Base-by-base conservation (phyloP, 2,797 vertebrate genomes). In the Gymnocypris eckloni region DNA sequence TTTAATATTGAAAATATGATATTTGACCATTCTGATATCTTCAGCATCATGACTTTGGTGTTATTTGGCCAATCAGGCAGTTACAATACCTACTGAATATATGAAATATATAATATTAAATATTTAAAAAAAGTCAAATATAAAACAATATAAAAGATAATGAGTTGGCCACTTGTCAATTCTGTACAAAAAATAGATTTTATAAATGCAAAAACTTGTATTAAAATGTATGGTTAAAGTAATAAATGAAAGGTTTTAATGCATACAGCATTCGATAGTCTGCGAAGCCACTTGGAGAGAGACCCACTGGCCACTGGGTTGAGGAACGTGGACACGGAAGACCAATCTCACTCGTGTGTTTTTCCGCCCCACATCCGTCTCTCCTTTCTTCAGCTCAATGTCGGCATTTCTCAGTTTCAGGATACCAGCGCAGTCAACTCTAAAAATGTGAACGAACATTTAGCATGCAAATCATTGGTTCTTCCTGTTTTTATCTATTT, bases 201-300 rank as follows among this genome's bases (percentile, higher is more conserved):
- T 73, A 16, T 18, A 48, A 18, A 54, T 56, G 52, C 52, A 59
- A 59, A 56, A 25, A 16, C 22, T 11, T 66, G 15, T 39, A 18
- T 43, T 18, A 28, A 43, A 28, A 64, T 45, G 16, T 5, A 43
- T 1, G 8, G 9, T n/a, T 39, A 76, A 52, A n/a, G 13, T 22
- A 20, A 13, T 13, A 43, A 39, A 41, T 56, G 7, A 43, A 43
- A 9, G 48, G 22, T 76, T 69, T 7, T 20, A 50, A 79, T 59
- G 94, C 97, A 95, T 90, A 97, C 97, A 97, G 95, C 97, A 97
- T 86, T 97, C 97, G 0, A 97, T 96, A 85, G 96, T 94, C 83
- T 96, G 95, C 0, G 97, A 97, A 0, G 96, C 95, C 0, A 91
- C 95, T 91, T 97, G 97, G 89, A 97, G 91, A 82, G 96, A 97